Evolutionary conservation across 2,113 vertebrate genomes (phyloP).

Genomic region (Aviceda subcristata): DNA sequence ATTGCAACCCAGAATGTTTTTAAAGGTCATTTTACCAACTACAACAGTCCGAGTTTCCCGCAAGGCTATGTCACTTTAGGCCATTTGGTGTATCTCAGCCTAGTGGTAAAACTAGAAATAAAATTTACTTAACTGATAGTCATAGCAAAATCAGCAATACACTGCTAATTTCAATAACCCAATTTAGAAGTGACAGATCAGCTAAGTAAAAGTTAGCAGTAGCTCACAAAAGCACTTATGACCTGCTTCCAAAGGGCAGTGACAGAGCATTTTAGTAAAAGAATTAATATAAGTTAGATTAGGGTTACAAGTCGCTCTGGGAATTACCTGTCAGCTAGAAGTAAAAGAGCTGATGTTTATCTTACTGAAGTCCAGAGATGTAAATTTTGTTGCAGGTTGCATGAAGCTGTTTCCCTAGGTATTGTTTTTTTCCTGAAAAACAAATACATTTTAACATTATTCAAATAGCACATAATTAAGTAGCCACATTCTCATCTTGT

Average conservation of each 20-base stretch:
- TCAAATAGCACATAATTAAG: constrained; percentile 48
- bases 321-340: background rate
- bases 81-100: background rate
- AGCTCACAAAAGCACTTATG: background rate
- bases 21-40: background rate
- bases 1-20: background rate
- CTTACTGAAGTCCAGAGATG: constrained; percentile 15
- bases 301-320: background rate
- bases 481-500: background rate
- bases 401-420: background rate
- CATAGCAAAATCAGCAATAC: background rate
- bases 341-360: background rate
- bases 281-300: background rate
- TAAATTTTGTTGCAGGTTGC: constrained; percentile 31
- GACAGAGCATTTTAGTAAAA: background rate
- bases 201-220: background rate
- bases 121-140: background rate
- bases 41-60: background rate
- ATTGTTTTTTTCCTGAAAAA: background rate
- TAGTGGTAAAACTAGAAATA: background rate
- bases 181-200: background rate
- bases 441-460: constrained; percentile 57
- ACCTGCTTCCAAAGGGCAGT: background rate
- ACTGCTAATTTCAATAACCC: background rate
- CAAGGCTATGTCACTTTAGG: background rate